Conservation (phyloP, 2,797 vertebrate species). For the Malurus splendens region DNA sequence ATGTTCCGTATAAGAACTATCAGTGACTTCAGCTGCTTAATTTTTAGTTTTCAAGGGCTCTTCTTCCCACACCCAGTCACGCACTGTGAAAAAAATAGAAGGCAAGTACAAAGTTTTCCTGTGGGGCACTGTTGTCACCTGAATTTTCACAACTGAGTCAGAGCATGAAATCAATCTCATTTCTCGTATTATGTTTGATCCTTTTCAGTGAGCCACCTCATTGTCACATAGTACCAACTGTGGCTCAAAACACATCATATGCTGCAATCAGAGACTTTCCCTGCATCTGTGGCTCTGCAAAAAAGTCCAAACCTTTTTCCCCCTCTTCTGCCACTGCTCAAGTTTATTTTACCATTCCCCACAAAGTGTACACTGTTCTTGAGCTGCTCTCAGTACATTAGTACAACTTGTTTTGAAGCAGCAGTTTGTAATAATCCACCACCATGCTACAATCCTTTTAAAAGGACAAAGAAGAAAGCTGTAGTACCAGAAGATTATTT, state of each 20-base stretch:
- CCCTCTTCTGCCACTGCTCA: neutral
- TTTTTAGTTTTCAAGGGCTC: neutral
- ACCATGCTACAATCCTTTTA: neutral
- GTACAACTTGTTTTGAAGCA: neutral
- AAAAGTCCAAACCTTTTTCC: neutral
- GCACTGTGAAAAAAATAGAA: neutral
- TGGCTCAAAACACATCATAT: neutral
- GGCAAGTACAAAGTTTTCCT: neutral
- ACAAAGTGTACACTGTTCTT: neutral
- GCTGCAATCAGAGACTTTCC: neutral
- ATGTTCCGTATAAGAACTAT: neutral
- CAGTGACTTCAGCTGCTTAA: neutral
- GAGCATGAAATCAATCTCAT: neutral
- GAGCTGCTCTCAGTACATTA: neutral
- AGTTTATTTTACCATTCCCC: neutral
- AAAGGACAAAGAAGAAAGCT: neutral
- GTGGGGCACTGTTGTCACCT: neutral
- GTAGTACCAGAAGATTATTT: slow-evolving; percentile 1
- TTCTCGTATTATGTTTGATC: neutral
- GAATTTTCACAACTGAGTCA: neutral
- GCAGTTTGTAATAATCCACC: neutral
- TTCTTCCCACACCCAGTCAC: neutral
- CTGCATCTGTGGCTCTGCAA: neutral
- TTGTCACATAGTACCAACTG: fast-evolving
- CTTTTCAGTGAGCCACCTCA: neutral